These are phyloP conservation scores for Micrastur ruficollis DNA, from an alignment of 2,797 vertebrate species.

Conservation along the genomic window DNA sequence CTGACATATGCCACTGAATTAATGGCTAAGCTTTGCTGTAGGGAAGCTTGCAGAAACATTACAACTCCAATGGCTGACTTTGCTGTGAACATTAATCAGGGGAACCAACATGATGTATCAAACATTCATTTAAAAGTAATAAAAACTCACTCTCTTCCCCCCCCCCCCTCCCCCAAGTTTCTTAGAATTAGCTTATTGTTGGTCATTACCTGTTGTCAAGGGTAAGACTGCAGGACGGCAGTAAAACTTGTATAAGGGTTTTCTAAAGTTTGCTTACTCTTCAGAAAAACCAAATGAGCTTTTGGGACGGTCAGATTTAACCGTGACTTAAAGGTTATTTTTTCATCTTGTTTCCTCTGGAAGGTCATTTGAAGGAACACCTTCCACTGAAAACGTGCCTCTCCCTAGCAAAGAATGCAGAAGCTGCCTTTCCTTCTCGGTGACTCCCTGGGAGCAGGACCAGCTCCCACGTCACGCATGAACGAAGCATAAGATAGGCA, in stretches of 20 bases:
- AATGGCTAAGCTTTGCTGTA: constrained; percentile 80
- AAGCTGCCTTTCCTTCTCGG: not conserved
- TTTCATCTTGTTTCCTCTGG: constrained; percentile 1
- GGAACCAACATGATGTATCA: constrained; percentile 79
- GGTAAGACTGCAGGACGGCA: constrained; percentile 40
- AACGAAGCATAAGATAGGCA: fast-evolving
- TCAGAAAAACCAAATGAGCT: constrained; percentile 6
- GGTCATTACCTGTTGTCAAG: constrained; percentile 74
- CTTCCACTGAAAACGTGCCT: not conserved
- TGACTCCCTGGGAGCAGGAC: not conserved
- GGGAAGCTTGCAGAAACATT: constrained; percentile 78
- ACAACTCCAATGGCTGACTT: constrained; percentile 75
- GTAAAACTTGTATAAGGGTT: constrained; percentile 45
- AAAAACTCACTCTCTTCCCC: constrained; percentile 64
- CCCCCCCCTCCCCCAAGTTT: constrained; percentile 39
- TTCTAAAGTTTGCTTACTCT: constrained; percentile 55
- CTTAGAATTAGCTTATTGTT: constrained; percentile 77
- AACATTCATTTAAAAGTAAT: constrained; percentile 80
- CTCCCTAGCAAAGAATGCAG: not conserved
- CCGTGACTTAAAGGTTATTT: not conserved
- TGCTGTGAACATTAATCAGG: constrained; percentile 80
- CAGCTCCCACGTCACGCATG: not conserved
- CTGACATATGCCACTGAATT: constrained; percentile 85
- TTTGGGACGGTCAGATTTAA: not conserved
- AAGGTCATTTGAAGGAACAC: constrained; percentile 26